These are phyloP conservation scores for Tuberolachnus salignus DNA, from an alignment of 2,888 invertebrate genomes.

Conservation along the genomic window DNA sequence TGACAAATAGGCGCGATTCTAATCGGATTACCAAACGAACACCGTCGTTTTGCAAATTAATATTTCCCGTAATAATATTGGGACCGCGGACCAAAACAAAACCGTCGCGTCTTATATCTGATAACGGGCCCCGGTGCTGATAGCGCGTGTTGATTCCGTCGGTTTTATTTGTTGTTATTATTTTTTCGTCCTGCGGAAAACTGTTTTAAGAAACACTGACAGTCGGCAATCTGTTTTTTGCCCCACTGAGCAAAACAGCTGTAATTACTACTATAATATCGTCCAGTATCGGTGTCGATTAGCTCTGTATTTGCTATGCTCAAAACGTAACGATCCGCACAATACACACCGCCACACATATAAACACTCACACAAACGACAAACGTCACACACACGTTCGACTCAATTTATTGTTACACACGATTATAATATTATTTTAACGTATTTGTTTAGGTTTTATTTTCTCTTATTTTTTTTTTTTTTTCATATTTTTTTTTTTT, in stretches of 20 bases:
- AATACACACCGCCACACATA: not conserved
- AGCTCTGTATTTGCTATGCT: not conserved
- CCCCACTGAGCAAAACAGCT: slow-evolving; percentile 44
- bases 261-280: slow-evolving; percentile 14
- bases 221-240: slow-evolving; percentile 8
- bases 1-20: too few species aligned
- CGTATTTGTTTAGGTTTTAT: slow-evolving; percentile 9
- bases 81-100: not conserved
- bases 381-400: not conserved
- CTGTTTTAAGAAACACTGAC: slow-evolving; percentile 38
- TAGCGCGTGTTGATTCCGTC: too few species aligned
- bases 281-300: not conserved
- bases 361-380: not conserved
- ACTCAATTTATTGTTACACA: not conserved
- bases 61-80: not conserved
- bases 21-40: too few species aligned
- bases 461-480: not conserved
- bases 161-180: too few species aligned
- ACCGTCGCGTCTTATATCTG: not conserved
- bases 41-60: too few species aligned
- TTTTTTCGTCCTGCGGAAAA: not conserved
- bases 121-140: not conserved
- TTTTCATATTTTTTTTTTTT: not conserved
- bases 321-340: not conserved
- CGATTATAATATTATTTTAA: not conserved